Evolutionary conservation across 2,888 invertebrate species (phyloP), one percentile per base, ranked within the genome.

Genomic region (Acrobasis consociella): DNA sequence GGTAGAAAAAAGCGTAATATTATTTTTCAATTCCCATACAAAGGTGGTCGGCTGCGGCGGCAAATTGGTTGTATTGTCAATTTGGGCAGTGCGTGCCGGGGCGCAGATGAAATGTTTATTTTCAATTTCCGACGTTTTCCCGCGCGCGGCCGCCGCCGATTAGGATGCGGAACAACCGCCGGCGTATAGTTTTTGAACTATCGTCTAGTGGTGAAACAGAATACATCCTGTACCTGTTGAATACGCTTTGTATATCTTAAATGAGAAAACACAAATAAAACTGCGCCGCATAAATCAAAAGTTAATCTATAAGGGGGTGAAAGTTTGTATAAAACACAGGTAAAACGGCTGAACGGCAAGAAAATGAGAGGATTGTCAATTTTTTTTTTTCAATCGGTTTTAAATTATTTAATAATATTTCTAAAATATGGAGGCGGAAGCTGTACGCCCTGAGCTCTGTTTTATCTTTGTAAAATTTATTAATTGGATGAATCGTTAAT

Each of bases 61-160:
- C 87, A 91, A 91, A 91, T 91, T 92, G 91, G 91, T 89, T 90
- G 91, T 91, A 92, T 92, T 91, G 91, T 91, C 91, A 91, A 91
- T 91, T 92, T 90, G 91, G 91, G 86, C 91, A 91, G 91, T 92
- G 92, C 91, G 91, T 91, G 89, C 89, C 83, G 84, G 83, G 79
- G 87, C 86, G 87, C 87, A 88, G 89, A 89, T 87, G 87, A 86
- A 91, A 91, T 92, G 92, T 92, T 92, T 92, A 91, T 92, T 91
- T 92, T 92, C 92, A 91, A 92, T 92, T 91, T 91, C 89, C 89
- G 86, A 82, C 89, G 86, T 89, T 92, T 90, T 86, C 87, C 86
- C 81, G 81, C 83, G 84, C 56, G 83, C 86, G 81, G 75, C 85
- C 82, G 86, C 83, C 77, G 85, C 79, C 89, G 89, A 91, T 91